Percentiles rank a stretch among this genome's conserved stretches.
Evolutionary conservation across 2,888 invertebrate species (phyloP).

Genomic region (Dryocosmus kuriphilus): DNA sequence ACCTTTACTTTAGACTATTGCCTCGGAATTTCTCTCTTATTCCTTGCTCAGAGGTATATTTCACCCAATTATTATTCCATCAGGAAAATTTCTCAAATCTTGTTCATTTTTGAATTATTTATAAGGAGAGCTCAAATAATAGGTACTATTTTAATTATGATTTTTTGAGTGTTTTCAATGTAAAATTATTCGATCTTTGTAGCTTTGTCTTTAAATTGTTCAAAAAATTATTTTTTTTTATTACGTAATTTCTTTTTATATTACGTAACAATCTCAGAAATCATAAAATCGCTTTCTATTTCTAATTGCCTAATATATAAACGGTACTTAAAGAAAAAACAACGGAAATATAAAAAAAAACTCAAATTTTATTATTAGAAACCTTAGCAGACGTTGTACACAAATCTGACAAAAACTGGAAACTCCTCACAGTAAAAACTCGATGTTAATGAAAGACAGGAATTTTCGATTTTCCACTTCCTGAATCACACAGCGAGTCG

Average conservation of each 20-base stretch:
- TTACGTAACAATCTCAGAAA: too few relatives aligned
- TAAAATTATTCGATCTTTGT: too few relatives aligned
- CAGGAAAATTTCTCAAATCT: not conserved
- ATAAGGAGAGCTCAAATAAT: too few relatives aligned
- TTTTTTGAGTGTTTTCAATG: too few relatives aligned
- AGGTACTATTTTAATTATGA: too few relatives aligned
- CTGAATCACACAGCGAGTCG: conserved; percentile 21
- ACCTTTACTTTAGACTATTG: conserved; percentile 30
- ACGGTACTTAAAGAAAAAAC: too few relatives aligned
- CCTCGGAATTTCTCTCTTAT: conserved; percentile 17
- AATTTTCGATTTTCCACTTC: conserved; percentile 36
- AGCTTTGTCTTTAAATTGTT: too few relatives aligned
- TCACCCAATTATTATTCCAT: not conserved
- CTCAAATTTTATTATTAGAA: not conserved
- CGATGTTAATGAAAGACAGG: conserved; percentile 20
- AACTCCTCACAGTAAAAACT: conserved; percentile 9
- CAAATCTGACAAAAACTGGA: not conserved
- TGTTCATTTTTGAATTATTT: too few relatives aligned
- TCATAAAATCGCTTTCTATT: too few relatives aligned
- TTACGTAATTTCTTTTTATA: too few relatives aligned
- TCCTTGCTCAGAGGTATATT: conserved; percentile 5
- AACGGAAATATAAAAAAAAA: not conserved
- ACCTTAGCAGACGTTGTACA: not conserved
- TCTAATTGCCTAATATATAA: too few relatives aligned
- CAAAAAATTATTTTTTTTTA: too few relatives aligned